phyloP scores from a whole-genome alignment of 2,888 invertebrate genomes.

The Eristalis pertinax region DNA sequence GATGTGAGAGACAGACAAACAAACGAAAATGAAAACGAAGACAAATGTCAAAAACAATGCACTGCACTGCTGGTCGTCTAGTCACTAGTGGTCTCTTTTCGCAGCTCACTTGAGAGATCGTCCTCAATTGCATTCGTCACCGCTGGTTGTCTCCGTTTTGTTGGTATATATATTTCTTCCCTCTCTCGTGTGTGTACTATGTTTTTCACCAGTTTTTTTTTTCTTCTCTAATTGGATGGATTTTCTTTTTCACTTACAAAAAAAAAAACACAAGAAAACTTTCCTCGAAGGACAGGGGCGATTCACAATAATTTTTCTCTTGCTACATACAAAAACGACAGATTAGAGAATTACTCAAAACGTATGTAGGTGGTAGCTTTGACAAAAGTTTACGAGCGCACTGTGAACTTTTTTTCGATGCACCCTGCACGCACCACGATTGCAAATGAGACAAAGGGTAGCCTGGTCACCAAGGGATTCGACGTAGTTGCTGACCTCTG shows the following conservation, averaged over 20 bases:
- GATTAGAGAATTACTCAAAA: not conserved
- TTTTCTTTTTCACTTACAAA: not conserved
- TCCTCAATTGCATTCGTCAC: slow-evolving; percentile 37
- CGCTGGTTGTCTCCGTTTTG: slow-evolving; percentile 23
- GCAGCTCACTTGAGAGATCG: not conserved
- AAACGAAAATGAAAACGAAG: slow-evolving; percentile 51
- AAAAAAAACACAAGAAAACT: not conserved
- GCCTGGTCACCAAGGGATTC: slow-evolving; percentile 31
- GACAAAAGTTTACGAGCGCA: no score
- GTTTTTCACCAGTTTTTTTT: slow-evolving; percentile 38
- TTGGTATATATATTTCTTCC: slow-evolving; percentile 27
- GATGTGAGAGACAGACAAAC: slow-evolving; percentile 1
- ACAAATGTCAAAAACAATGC: slow-evolving; percentile 63
- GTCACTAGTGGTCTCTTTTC: slow-evolving; percentile 34
- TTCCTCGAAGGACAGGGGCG: not conserved
- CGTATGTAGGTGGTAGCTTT: no score
- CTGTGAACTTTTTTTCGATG: slow-evolving; percentile 17
- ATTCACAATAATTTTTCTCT: not conserved
- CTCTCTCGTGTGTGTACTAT: not conserved
- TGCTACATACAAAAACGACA: not conserved
- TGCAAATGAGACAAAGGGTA: slow-evolving; percentile 25
- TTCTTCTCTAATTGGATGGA: slow-evolving; percentile 32
- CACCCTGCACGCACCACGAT: slow-evolving; percentile 7
- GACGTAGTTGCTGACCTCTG: slow-evolving; percentile 54
- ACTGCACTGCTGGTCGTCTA: no score